Evolutionary conservation across 2,888 invertebrate species (phyloP).

Genomic region (Caenorhabditis sulstoni): DNA sequence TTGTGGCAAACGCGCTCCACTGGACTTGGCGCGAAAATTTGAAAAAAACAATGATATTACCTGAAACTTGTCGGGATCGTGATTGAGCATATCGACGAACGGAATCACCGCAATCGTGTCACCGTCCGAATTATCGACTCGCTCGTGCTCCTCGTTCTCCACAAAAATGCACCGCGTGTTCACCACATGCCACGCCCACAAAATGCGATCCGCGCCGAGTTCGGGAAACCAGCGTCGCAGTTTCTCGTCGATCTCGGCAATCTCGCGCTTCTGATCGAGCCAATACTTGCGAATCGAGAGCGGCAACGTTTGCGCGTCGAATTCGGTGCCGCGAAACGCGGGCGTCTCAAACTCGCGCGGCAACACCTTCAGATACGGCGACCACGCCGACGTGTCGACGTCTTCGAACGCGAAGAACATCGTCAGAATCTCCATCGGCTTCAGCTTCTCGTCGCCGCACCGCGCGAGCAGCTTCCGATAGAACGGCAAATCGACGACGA

Average conservation of each 20-base stretch:
- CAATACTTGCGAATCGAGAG: constrained; percentile 63
- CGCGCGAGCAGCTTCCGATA: constrained; percentile 69
- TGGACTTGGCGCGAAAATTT: too few relatives aligned
- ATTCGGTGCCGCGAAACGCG: constrained; percentile 45
- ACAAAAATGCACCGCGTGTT: constrained; percentile 75
- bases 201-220: constrained; percentile 45
- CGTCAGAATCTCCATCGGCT: constrained; percentile 73
- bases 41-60: neutral
- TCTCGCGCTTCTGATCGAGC: constrained; percentile 68
- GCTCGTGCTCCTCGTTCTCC: constrained; percentile 63
- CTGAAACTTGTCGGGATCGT: constrained; percentile 63
- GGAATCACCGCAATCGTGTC: constrained; percentile 79
- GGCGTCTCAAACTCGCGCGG: constrained; percentile 67
- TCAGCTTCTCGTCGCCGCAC: constrained; percentile 49
- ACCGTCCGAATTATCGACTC: constrained; percentile 61
- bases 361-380: constrained; percentile 73
- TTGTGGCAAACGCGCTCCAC: too few relatives aligned
- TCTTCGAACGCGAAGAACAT: constrained; percentile 74
- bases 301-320: constrained; percentile 57
- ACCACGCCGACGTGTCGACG: constrained; percentile 64
- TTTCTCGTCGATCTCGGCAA: constrained; percentile 45
- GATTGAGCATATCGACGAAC: constrained; percentile 79
- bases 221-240: constrained; percentile 45
- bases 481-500: constrained; percentile 66
- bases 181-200: constrained; percentile 80